phyloP scores from a whole-genome alignment of 2,888 invertebrate species.

The Drosophila mercatorum region DNA sequence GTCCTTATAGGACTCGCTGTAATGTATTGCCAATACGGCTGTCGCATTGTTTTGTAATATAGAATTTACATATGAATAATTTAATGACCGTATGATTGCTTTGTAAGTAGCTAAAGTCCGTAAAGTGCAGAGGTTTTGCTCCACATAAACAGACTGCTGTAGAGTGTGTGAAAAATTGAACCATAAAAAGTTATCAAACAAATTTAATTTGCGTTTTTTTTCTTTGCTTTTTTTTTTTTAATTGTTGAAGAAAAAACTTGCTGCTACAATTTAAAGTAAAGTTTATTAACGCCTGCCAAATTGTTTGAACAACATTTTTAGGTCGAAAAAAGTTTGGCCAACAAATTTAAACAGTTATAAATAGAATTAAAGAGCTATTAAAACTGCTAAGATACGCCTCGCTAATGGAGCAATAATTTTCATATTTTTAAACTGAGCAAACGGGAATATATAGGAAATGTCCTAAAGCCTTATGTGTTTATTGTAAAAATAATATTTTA shows the following conservation, averaged over 20 bases:
- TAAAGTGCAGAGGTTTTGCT: conserved; percentile 3
- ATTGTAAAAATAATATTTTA: background rate
- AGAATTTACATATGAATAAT: conserved; percentile 51
- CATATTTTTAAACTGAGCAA: background rate
- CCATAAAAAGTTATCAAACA: conserved; percentile 10
- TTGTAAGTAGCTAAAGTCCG: conserved; percentile 35
- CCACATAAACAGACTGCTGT: background rate
- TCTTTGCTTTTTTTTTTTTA: background rate
- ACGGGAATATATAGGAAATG: too few relatives aligned
- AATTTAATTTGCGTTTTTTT: background rate
- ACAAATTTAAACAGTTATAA: conserved; percentile 4
- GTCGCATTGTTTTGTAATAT: conserved; percentile 20
- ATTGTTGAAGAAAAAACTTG: background rate
- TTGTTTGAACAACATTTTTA: conserved; percentile 6
- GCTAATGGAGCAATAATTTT: background rate
- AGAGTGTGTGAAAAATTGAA: background rate
- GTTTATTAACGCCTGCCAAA: conserved; percentile 7
- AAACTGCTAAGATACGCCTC: background rate
- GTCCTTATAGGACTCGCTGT: conserved; percentile 29
- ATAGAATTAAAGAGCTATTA: conserved; percentile 13
- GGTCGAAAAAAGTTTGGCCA: background rate
- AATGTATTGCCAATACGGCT: conserved; percentile 45
- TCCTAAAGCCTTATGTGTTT: too few relatives aligned
- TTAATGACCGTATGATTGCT: conserved; percentile 51
- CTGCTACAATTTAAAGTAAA: background rate